Conservation (phyloP, 2,888 invertebrate species). For the Strigamia crassipes region DNA sequence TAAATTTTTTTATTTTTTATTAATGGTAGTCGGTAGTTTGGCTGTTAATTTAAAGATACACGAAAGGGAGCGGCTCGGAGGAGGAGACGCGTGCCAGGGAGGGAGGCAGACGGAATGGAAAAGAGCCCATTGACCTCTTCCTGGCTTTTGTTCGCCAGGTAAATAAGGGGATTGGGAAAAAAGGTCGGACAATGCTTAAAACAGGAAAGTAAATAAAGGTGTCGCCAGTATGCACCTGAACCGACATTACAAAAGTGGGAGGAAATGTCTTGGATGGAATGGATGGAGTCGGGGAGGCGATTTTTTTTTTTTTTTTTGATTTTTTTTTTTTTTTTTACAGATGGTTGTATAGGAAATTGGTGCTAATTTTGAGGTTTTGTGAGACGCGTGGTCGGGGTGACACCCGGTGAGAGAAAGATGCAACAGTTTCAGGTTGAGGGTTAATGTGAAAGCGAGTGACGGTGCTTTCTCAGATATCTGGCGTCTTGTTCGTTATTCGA, state of each 20-base stretch:
- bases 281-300: background rate
- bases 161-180: background rate
- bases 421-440: background rate
- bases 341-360: too few species aligned
- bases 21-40: background rate
- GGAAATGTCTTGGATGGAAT: background rate
- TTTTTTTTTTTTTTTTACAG: background rate
- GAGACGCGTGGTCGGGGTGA: background rate
- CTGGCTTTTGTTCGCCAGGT: background rate
- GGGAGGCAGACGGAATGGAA: background rate
- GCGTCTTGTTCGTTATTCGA: background rate
- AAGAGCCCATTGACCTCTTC: background rate
- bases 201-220: background rate
- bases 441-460: background rate
- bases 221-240: background rate
- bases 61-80: background rate
- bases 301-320: background rate
- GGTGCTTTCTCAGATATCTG: background rate
- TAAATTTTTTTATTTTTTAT: too few species aligned
- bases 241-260: background rate
- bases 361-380: too few species aligned
- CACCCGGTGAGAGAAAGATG: background rate
- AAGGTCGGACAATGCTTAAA: too few species aligned
- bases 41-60: background rate
- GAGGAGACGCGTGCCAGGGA: background rate